Percentiles rank a stretch among this genome's conserved stretches.
These are phyloP conservation scores for Palythoa heliodiscus DNA, from an alignment of 92 coral and sea anemone species.

Conservation along the genomic window DNA sequence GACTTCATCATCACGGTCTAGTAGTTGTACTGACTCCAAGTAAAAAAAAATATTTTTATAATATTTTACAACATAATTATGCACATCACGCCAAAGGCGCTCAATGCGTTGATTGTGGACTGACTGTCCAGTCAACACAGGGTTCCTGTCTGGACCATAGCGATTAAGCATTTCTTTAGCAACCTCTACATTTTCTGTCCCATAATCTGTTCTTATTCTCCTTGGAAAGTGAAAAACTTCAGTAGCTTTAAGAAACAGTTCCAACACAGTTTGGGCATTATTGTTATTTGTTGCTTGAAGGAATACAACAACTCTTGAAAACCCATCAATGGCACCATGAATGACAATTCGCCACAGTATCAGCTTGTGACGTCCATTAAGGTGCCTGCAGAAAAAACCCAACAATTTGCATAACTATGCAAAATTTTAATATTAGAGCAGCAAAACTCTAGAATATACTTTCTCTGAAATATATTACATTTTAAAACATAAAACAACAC, in stretches of 20 bases:
- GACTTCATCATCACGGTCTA: conserved; percentile 49
- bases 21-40: conserved; percentile 30
- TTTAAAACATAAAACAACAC: too few relatives aligned
- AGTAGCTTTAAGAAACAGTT: conserved; percentile 29
- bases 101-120: conserved; percentile 62
- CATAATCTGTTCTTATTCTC: conserved; percentile 48
- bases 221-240: conserved; percentile 42
- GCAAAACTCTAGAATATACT: too few relatives aligned
- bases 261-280: conserved; percentile 24
- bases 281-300: conserved; percentile 34
- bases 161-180: conserved; percentile 51
- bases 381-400: conserved; percentile 46
- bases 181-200: conserved; percentile 51
- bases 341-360: conserved; percentile 40
- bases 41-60: conserved; percentile 53
- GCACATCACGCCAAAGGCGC: conserved; percentile 61
- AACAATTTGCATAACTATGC: too few relatives aligned
- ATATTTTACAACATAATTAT: conserved; percentile 13
- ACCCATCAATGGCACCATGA: conserved; percentile 49
- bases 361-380: conserved; percentile 42
- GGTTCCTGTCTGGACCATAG: conserved; percentile 52
- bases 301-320: conserved; percentile 42
- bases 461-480: too few relatives aligned
- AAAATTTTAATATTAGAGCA: too few relatives aligned
- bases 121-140: conserved; percentile 67